phyloP scores from a whole-genome alignment of 2,797 vertebrate genomes.

The Pterois miles region DNA sequence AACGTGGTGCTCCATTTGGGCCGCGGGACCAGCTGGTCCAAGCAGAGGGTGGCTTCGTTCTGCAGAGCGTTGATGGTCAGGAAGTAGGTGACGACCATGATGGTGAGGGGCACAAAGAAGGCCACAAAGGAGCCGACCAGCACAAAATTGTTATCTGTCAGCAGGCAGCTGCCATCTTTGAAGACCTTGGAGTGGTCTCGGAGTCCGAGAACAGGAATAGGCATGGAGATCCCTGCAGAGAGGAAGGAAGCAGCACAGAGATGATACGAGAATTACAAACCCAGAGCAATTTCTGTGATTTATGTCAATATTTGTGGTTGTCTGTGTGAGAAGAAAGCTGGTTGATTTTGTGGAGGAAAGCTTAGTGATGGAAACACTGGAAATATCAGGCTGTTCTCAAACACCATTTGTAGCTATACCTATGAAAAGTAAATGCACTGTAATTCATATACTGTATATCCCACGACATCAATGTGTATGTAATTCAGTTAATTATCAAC shows the following conservation, averaged over 20 bases:
- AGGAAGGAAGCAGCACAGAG: conserved; percentile 8
- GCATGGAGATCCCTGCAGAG: conserved; percentile 93
- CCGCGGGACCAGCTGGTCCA: conserved; percentile 88
- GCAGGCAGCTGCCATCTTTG: conserved; percentile 89
- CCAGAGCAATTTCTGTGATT: neutral
- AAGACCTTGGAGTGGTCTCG: conserved; percentile 94
- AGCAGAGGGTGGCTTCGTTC: conserved; percentile 90
- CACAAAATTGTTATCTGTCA: conserved; percentile 92
- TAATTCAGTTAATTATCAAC: too few relatives aligned
- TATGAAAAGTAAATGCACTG: too few relatives aligned
- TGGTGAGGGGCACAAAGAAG: conserved; percentile 94
- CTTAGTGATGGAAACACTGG: neutral
- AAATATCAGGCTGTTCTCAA: neutral
- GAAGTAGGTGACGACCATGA: conserved; percentile 97
- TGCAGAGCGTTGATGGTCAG: conserved; percentile 93
- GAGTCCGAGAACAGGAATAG: conserved; percentile 93
- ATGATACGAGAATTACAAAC: neutral
- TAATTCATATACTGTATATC: too few relatives aligned
- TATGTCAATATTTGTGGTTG: neutral
- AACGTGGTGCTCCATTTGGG: conserved; percentile 88
- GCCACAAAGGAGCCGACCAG: conserved; percentile 94
- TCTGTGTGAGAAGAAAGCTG: neutral
- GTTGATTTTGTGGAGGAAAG: neutral
- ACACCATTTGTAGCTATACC: too few relatives aligned
- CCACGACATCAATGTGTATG: too few relatives aligned